Conservation (phyloP, 2,888 invertebrate species). For the Ichneumoninae sp. region DNA sequence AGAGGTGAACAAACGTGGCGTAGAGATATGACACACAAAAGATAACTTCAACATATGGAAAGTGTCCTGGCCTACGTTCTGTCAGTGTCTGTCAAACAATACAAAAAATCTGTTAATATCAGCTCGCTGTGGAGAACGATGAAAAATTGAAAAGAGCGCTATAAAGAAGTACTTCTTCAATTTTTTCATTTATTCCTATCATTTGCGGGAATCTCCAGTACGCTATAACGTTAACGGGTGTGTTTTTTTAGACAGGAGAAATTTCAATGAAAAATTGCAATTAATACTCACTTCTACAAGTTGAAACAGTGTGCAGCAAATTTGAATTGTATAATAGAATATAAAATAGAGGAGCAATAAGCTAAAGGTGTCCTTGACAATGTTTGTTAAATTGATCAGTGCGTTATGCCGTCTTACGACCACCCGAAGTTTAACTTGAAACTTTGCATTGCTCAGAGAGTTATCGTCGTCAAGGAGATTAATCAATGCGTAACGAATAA, state of each 20-base stretch:
- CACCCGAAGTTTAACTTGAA: neutral
- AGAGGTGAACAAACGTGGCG: conserved; percentile 23
- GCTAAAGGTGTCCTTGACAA: conserved; percentile 1
- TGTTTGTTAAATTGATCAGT: neutral
- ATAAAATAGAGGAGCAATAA: neutral
- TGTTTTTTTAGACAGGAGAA: too few species aligned
- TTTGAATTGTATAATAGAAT: neutral
- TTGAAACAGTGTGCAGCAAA: neutral
- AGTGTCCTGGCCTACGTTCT: neutral
- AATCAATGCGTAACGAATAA: neutral
- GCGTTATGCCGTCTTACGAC: neutral
- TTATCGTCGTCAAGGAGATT: conserved; percentile 9
- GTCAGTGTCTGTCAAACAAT: neutral
- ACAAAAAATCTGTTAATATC: too few species aligned
- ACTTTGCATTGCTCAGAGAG: neutral
- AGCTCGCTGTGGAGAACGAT: too few species aligned
- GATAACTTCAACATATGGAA: conserved; percentile 6
- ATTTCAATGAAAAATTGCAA: neutral
- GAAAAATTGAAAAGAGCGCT: too few species aligned
- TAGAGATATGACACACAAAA: conserved; percentile 4
- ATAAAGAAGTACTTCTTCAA: too few species aligned
- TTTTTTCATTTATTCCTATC: too few species aligned
- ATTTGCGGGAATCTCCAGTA: too few species aligned
- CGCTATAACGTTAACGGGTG: too few species aligned
- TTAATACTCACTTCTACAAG: neutral